phyloP scores from a whole-genome alignment of 2,113 vertebrate genomes.

The Scartelaos histophorus region DNA sequence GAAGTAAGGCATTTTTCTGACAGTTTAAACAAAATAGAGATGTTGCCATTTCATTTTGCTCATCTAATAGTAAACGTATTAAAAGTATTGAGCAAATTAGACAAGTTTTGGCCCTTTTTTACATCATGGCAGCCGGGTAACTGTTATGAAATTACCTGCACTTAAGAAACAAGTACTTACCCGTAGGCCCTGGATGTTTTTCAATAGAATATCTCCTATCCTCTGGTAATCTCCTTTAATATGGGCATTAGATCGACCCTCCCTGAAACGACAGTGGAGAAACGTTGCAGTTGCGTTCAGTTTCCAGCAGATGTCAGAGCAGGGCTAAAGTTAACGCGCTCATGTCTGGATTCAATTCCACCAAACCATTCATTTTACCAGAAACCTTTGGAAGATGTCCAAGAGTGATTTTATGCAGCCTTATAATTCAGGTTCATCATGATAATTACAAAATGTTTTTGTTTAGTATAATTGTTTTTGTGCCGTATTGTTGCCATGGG shows the following conservation, averaged over 20 bases:
- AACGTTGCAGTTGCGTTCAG: conserved; percentile 10
- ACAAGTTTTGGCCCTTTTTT: no score
- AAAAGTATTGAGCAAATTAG: no score
- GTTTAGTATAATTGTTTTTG: no score
- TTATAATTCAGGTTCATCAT: neutral
- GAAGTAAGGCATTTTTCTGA: no score
- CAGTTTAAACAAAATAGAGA: no score
- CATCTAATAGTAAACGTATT: no score
- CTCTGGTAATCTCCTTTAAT: conserved; percentile 91
- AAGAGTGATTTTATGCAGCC: neutral
- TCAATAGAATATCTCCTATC: conserved; percentile 90
- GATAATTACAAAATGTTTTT: neutral
- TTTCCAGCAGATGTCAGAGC: conserved; percentile 51
- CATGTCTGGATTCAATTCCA: conserved; percentile 23
- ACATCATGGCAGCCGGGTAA: no score
- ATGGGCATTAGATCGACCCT: conserved; percentile 92
- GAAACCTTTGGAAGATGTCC: neutral
- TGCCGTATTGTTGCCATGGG: no score
- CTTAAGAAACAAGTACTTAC: conserved; percentile 59
- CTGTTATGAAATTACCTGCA: no score
- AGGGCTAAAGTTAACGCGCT: neutral
- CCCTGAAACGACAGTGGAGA: conserved; percentile 71
- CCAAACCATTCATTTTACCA: conserved; percentile 23
- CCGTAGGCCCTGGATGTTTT: conserved; percentile 90
- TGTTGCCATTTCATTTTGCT: no score